Conservation (phyloP, 2,113 vertebrate species). For the Gnathonemus echidnorhynchus region DNA sequence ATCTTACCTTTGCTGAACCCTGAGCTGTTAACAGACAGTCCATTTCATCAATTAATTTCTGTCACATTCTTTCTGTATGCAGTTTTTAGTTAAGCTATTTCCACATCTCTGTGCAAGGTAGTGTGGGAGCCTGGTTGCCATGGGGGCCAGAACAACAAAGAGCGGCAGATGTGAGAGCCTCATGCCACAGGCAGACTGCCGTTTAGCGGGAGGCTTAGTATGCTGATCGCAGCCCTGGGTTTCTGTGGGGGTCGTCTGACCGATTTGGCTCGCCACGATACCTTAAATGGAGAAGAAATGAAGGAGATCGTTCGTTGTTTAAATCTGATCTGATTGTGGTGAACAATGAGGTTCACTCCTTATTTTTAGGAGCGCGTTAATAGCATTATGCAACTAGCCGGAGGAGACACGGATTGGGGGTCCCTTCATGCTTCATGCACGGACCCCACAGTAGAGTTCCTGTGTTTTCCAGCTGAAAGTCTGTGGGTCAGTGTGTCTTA, state of each 20-base stretch:
- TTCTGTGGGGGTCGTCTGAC: not conserved
- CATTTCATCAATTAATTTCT: not conserved
- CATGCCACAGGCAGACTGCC: too few relatives aligned
- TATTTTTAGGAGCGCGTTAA: not conserved
- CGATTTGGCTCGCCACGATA: not conserved
- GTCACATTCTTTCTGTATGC: not conserved
- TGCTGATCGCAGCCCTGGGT: not conserved
- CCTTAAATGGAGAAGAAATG: slow-evolving; percentile 2
- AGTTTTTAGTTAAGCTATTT: not conserved
- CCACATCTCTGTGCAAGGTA: not conserved
- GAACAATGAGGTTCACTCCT: not conserved
- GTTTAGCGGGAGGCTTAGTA: not conserved
- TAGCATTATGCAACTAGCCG: not conserved
- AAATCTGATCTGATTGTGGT: not conserved
- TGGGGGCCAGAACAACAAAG: not conserved
- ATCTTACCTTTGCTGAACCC: not conserved
- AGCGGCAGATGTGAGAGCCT: not conserved
- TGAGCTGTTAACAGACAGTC: not conserved
- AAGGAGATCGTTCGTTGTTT: not conserved
- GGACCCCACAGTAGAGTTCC: not conserved
- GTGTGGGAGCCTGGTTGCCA: not conserved
- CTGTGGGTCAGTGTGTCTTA: not conserved
- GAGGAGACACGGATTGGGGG: not conserved
- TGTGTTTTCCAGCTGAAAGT: not conserved
- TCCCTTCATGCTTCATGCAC: not conserved